These are phyloP conservation scores for Neodiprion lecontei DNA, from an alignment of 1,140 invertebrate species.

Conservation along the genomic window DNA sequence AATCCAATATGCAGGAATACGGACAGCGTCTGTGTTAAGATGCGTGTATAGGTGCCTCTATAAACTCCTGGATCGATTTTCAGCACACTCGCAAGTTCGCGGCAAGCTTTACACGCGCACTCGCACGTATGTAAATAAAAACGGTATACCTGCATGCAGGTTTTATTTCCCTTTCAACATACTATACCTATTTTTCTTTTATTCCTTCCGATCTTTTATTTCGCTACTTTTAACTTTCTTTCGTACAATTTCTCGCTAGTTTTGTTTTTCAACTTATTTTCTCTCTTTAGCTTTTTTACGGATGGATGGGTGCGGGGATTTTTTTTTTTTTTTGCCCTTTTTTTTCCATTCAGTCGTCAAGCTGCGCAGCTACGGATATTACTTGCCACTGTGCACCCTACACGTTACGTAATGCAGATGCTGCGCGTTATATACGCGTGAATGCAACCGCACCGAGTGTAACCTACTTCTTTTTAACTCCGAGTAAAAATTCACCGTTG, in stretches of 20 bases:
- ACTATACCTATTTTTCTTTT: not conserved
- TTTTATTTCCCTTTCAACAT: not conserved
- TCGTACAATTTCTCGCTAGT: not conserved
- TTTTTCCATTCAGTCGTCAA: too few species aligned
- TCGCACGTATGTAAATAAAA: not conserved
- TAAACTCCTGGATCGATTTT: not conserved
- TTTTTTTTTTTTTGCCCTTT: too few species aligned
- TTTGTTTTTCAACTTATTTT: not conserved
- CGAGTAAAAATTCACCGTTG: too few species aligned
- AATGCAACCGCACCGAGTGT: not conserved
- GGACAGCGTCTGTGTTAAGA: not conserved
- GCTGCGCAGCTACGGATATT: too few species aligned
- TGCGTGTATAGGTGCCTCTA: not conserved
- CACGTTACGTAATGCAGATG: too few species aligned
- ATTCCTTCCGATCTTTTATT: not conserved
- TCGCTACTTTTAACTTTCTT: not conserved
- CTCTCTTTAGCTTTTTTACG: not conserved
- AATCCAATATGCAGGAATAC: not conserved
- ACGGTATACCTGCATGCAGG: not conserved
- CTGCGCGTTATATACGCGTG: not conserved
- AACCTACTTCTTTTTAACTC: not conserved
- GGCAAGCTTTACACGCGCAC: too few species aligned
- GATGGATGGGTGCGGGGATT: too few species aligned
- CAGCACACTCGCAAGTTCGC: not conserved
- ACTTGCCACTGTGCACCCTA: too few species aligned